Conservation (phyloP, 2,797 vertebrate species). For the Urophycis tenuis region DNA sequence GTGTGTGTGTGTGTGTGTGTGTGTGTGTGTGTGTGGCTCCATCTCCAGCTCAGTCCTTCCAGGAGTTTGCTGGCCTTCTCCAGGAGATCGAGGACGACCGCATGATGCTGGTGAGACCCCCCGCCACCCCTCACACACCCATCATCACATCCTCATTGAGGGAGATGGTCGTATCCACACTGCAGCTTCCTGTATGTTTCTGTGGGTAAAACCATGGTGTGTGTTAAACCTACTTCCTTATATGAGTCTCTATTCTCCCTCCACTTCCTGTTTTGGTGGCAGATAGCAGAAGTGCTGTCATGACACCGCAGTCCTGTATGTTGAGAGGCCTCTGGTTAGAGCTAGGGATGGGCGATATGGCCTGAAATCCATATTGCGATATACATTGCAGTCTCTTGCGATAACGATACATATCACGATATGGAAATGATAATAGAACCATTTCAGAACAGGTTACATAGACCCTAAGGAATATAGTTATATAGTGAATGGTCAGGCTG, state of each 20-base stretch:
- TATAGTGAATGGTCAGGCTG: too few relatives aligned
- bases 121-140: conserved; percentile 6
- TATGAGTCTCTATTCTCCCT: background rate
- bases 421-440: too few relatives aligned
- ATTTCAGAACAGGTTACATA: too few relatives aligned
- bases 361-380: too few relatives aligned
- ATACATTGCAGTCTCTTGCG: too few relatives aligned
- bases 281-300: background rate
- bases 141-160: background rate
- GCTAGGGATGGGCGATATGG: too few relatives aligned
- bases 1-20: conserved; percentile 4
- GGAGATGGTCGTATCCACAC: background rate
- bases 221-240: background rate
- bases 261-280: background rate
- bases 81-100: conserved; percentile 92
- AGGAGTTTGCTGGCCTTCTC: conserved; percentile 90
- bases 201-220: background rate
- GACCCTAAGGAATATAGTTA: too few relatives aligned
- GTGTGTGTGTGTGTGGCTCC: conserved; percentile 20
- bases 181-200: too few relatives aligned
- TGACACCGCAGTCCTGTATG: background rate
- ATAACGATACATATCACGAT: too few relatives aligned
- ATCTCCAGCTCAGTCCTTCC: conserved; percentile 86
- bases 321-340: too few relatives aligned
- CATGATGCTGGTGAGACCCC: conserved; percentile 87